Evolutionary conservation across 2,888 invertebrate species (phyloP).

Genomic region (Torymus aiolomorphi): DNA sequence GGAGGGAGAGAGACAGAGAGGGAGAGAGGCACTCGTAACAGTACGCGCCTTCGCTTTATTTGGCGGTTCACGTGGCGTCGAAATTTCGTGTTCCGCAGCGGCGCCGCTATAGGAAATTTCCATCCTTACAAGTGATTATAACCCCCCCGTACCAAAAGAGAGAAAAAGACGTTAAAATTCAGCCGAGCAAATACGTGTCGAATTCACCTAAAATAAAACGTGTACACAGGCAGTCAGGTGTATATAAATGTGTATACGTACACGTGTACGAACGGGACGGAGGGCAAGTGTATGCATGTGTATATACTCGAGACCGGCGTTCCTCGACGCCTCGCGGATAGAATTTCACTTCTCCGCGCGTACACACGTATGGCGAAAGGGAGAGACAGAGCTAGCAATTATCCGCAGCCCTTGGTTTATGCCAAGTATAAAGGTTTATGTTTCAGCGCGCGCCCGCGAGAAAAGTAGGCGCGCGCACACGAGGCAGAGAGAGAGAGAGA

Average conservation of each 20-base stretch:
- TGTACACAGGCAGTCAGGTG: neutral
- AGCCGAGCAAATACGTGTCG: neutral
- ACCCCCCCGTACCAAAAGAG: too few relatives aligned
- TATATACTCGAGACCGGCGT: too few relatives aligned
- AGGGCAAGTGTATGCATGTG: too few relatives aligned
- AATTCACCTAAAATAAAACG: neutral
- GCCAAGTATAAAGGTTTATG: constrained; percentile 23
- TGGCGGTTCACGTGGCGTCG: neutral
- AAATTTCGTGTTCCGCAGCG: neutral
- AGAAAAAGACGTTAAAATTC: too few relatives aligned
- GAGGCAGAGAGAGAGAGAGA: neutral
- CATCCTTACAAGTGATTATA: too few relatives aligned
- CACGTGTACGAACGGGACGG: too few relatives aligned
- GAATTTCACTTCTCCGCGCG: neutral
- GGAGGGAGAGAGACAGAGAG: constrained; percentile 1
- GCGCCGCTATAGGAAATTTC: neutral
- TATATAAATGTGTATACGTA: too few relatives aligned
- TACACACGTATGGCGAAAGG: too few relatives aligned
- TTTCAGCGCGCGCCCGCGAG: neutral
- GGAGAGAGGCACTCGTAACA: neutral
- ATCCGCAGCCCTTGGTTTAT: constrained; percentile 28
- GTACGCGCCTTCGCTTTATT: neutral
- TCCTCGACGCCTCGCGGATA: neutral
- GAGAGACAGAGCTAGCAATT: constrained; percentile 9
- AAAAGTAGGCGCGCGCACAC: too few relatives aligned